phyloP scores from a whole-genome alignment of 2,113 vertebrate genomes.

The Hystrix brachyura region DNA sequence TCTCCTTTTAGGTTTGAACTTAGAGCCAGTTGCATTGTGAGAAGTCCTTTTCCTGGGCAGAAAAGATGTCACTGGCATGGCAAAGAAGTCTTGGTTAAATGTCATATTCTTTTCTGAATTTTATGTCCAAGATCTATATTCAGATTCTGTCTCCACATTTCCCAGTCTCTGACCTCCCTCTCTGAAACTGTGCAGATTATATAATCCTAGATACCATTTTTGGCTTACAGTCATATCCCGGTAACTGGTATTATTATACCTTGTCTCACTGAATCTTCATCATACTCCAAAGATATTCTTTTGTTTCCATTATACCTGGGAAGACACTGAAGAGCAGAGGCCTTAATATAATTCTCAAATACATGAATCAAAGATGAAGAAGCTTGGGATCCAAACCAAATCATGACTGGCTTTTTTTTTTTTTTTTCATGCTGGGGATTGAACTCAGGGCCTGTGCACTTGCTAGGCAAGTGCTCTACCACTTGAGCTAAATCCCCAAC shows the following conservation, averaged over 20 bases:
- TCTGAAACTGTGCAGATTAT: background rate
- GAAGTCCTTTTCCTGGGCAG: background rate
- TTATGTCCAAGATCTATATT: background rate
- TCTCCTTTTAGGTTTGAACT: background rate
- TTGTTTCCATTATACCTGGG: background rate
- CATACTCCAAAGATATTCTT: background rate
- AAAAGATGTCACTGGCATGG: background rate
- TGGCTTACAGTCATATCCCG: background rate
- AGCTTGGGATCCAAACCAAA: background rate
- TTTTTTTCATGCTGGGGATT: too few relatives aligned
- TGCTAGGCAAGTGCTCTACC: too few relatives aligned
- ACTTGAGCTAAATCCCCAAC: too few relatives aligned
- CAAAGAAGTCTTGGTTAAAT: background rate
- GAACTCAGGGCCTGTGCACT: too few relatives aligned
- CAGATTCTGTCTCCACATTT: background rate
- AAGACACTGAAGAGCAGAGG: background rate
- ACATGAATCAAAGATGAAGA: background rate
- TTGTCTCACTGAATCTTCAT: background rate
- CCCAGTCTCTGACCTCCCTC: background rate
- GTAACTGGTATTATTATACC: rapidly evolving
- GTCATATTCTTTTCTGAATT: background rate
- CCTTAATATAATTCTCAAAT: background rate
- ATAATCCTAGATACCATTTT: background rate
- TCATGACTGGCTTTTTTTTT: background rate
- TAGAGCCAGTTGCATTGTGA: background rate